A percentile compares a stretch with the other conserved stretches of the same genome.
phyloP scores from a whole-genome alignment of 2,797 vertebrate species.

The Loris lydekkerianus region DNA sequence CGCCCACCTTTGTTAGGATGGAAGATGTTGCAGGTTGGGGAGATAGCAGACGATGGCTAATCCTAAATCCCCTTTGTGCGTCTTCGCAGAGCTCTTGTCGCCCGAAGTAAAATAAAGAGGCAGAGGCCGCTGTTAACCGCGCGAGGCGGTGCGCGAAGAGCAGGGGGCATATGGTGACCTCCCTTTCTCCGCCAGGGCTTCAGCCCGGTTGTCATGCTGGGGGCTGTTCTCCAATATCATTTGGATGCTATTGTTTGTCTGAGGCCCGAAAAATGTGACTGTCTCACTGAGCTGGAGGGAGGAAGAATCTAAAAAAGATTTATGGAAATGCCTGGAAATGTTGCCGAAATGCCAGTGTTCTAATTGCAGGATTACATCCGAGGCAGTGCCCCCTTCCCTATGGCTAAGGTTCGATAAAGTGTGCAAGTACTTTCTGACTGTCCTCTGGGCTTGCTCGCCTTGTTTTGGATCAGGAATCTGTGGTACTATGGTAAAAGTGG shows the following conservation, averaged over 20 bases:
- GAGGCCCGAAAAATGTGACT: constrained; percentile 83
- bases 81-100: constrained; percentile 81
- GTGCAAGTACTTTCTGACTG: neutral
- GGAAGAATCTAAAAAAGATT: constrained; percentile 77
- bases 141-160: constrained; percentile 81
- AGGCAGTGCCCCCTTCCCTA: neutral
- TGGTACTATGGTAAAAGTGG: neutral
- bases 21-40: constrained; percentile 86
- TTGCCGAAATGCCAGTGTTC: constrained; percentile 81
- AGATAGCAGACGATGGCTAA: constrained; percentile 80
- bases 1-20: constrained; percentile 81
- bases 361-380: constrained; percentile 77
- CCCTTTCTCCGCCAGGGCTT: constrained; percentile 82
- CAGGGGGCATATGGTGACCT: constrained; percentile 85
- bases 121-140: constrained; percentile 82
- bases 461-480: neutral
- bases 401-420: neutral
- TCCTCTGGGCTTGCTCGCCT: constrained; percentile 13
- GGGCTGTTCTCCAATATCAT: constrained; percentile 87
- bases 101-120: constrained; percentile 81
- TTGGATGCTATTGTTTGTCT: constrained; percentile 87
- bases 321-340: constrained; percentile 87
- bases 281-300: constrained; percentile 82
- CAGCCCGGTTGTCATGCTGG: constrained; percentile 79
- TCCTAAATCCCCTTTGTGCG: constrained; percentile 85